Base-by-base conservation (phyloP, 2,113 vertebrate genomes). In the Pelmatolapia mariae region DNA sequence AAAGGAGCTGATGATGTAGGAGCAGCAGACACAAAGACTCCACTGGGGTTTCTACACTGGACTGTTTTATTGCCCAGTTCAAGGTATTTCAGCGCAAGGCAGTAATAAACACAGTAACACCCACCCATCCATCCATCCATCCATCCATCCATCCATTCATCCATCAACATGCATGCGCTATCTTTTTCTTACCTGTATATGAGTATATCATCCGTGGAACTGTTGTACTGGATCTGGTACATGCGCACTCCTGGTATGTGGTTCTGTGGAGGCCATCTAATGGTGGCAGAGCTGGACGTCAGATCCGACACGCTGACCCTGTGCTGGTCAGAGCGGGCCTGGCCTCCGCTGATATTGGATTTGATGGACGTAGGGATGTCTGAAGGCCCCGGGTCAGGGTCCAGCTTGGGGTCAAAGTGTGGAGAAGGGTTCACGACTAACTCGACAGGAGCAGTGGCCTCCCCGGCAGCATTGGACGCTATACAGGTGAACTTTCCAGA, bases 221-320 rank as follows among this genome's bases (percentile, higher is more conserved):
- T 97, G 96, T 97, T 97, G 95, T 97, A 97, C 89, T 97, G 97
- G 90, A 97, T 95, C 96, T 97, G 97, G 93, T 97, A 97, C 96
- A 97, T 97, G 59, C 97, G 96, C 22, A 97, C 96, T 4, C 97
- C 97, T 0, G 97, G 97, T 29, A 97, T 97, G 93, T 97, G 96
- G 90, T 95, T 96, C 92, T 97, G 96, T 0, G 96, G 94, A 2
- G 96, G 96, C 97, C 97, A 97, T 10, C 94, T 92, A 82, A 97
- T 95, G 40, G 94, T 94, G 4, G 94, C 97, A 0, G 96, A 95
- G 29, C 89, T 91, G 22, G 97, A 95, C 1, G 96, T 95, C 1
- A 97, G 87, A 4, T 97, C 96, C 0, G 96, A 95, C 78, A 97
- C 97, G 4, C 94, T 95, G 87, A 97, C 97, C 68, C 95, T 82